Base-by-base conservation (phyloP, 2,797 vertebrate species). In the Sebastes iracundus region DNA sequence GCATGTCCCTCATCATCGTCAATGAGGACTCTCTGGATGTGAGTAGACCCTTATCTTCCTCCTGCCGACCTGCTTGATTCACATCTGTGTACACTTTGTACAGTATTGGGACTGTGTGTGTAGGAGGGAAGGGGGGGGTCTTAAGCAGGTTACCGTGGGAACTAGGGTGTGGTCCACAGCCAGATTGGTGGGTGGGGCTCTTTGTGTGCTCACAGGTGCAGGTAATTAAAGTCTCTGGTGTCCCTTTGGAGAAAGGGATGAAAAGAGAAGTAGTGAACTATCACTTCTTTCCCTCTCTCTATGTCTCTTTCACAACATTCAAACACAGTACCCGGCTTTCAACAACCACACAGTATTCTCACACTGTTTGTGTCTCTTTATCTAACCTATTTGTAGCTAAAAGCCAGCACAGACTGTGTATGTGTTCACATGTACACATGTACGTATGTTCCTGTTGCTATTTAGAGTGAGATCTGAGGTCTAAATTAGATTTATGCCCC, bases 21-120 rank as follows among this genome's bases (percentile, higher is more conserved):
- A 99, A 99, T 64, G 98, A 99, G 90, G 98, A 99, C 90, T 99
- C 98, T 0, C 93, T 99, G 85, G 99, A 99, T 68, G 98, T 99
- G 95, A 99, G 99, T 98, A 94, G 25, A 60, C 38, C 60, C 35
- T 69, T 68, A 72, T 66, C 69, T 30, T 77, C 59, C 53, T 66
- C 66, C 30, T 28, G 38, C 28, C 23, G 5, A 6, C 61, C 66
- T 32, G 33, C 49, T 46, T 49, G 3, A 1, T 18, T 58, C 35
- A 33, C 14, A 0, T 84, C 42, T 78, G 18, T 66, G 14, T 63
- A 23, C 64, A 78, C 10, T 77, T 18, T 80, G 67, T 87, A 64
- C 72, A 62, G 49, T 65, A 25, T 18, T 46, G 61, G 67, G 80
- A 62, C 56, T 65, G 27, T 63, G 22, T 79, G 33, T 78, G 33